A percentile compares a stretch with the other conserved stretches of the same genome.
Conservation (phyloP, 2,888 invertebrate species). For the Deladenus siricidicola region DNA sequence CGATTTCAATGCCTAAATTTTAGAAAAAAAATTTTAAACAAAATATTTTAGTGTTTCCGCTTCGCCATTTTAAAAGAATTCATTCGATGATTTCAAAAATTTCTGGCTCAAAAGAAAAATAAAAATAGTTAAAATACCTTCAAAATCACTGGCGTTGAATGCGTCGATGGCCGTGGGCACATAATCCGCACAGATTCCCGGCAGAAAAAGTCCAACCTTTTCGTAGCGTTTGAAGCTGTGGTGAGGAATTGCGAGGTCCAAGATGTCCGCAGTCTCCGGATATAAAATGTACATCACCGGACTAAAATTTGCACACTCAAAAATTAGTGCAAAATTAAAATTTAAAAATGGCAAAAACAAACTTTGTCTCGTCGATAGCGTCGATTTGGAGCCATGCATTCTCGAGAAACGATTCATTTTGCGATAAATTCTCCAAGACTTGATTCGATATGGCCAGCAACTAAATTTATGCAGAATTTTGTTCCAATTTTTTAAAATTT, state of each 20-base stretch:
- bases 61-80: neutral
- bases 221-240: constrained; percentile 38
- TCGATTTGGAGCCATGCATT: constrained; percentile 40
- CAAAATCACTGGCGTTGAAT: constrained; percentile 47
- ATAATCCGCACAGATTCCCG: constrained; percentile 48
- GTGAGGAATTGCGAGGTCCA: constrained; percentile 33
- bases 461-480: constrained; percentile 15
- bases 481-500: neutral
- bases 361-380: constrained; percentile 44
- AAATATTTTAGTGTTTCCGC: neutral
- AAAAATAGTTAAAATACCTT: constrained; percentile 26
- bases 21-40: neutral
- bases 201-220: constrained; percentile 37
- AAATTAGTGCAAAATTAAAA: neutral
- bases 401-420: constrained; percentile 22
- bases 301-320: constrained; percentile 22
- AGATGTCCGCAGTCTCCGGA: constrained; percentile 29
- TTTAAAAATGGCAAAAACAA: neutral
- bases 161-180: constrained; percentile 45
- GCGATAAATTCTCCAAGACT: constrained; percentile 21
- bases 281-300: constrained; percentile 38
- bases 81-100: neutral
- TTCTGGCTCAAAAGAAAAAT: too few relatives aligned
- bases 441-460: constrained; percentile 25
- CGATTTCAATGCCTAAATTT: constrained; percentile 43